Evolutionary conservation across 2,888 invertebrate species (phyloP).

Genomic region (Epiperipatus broadwayi): DNA sequence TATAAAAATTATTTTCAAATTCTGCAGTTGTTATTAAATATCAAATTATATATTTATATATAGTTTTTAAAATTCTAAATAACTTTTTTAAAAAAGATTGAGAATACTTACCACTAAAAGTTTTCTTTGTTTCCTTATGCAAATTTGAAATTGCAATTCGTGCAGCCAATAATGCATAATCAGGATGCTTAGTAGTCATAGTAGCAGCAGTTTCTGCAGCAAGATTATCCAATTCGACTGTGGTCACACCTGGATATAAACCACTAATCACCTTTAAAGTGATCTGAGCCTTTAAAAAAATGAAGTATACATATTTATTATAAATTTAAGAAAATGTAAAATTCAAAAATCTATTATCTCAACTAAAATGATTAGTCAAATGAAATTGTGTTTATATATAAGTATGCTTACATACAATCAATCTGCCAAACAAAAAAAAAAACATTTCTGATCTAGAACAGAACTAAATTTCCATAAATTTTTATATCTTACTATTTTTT

Average conservation of each 20-base stretch:
- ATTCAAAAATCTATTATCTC: not conserved
- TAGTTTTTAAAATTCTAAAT: no score
- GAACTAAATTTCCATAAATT: no score
- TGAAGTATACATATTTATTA: no score
- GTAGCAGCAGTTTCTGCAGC: constrained; percentile 98
- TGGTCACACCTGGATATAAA: constrained; percentile 85
- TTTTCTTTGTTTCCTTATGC: constrained; percentile 92
- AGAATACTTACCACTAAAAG: constrained; percentile 38
- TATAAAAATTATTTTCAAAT: not conserved
- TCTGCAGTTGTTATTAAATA: not conserved
- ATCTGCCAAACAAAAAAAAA: no score
- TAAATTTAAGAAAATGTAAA: constrained; percentile 6
- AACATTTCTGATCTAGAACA: no score
- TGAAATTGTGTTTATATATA: no score
- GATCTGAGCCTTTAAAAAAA: no score
- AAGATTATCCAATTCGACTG: constrained; percentile 85
- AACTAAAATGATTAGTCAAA: no score
- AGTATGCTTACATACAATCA: no score
- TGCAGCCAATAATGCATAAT: constrained; percentile 53
- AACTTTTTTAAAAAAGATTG: no score
- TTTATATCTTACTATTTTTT: no score
- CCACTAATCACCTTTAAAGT: constrained; percentile 70
- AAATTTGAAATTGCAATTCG: constrained; percentile 89
- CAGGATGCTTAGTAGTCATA: constrained; percentile 90
- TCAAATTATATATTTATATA: not conserved